These are phyloP conservation scores for Petrolisthes manimaculis DNA, from an alignment of 2,888 invertebrate species.

Conservation along the genomic window DNA sequence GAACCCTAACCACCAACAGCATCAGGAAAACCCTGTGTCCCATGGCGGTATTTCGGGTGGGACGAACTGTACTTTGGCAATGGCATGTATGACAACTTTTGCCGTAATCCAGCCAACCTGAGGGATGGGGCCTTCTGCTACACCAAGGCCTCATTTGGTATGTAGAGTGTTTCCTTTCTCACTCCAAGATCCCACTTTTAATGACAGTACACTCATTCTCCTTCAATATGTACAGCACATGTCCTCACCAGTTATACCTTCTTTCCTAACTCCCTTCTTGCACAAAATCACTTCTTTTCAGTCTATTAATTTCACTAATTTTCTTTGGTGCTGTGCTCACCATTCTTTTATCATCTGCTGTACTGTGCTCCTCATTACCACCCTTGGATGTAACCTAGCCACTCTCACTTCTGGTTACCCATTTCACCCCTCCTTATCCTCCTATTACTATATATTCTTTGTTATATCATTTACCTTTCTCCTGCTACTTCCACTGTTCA, in stretches of 20 bases:
- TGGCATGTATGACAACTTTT: slow-evolving; percentile 33
- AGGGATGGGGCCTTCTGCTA: slow-evolving; percentile 55
- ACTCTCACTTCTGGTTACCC: background rate
- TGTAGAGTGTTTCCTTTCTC: background rate
- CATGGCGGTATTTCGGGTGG: slow-evolving; percentile 41
- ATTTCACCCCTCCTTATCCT: background rate
- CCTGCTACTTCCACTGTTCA: too few relatives aligned
- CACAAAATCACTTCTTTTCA: background rate
- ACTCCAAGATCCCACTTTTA: too few relatives aligned
- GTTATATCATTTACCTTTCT: too few relatives aligned
- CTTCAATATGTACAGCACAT: too few relatives aligned
- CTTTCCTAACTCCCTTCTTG: background rate
- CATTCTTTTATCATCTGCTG: background rate
- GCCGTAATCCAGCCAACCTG: slow-evolving; percentile 33
- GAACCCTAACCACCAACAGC: background rate
- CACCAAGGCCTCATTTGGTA: slow-evolving; percentile 47
- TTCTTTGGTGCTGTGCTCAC: background rate
- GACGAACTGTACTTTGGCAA: slow-evolving; percentile 30
- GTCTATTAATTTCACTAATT: background rate
- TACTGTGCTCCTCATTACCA: background rate
- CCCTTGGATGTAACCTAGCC: background rate
- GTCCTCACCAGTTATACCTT: too few relatives aligned
- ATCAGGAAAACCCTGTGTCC: slow-evolving; percentile 40
- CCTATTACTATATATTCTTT: too few relatives aligned
- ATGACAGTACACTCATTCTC: too few relatives aligned